Evolutionary conservation across 1,140 invertebrate species (phyloP), one percentile per base, ranked within the genome.

Genomic region (Drosophila bocki): DNA sequence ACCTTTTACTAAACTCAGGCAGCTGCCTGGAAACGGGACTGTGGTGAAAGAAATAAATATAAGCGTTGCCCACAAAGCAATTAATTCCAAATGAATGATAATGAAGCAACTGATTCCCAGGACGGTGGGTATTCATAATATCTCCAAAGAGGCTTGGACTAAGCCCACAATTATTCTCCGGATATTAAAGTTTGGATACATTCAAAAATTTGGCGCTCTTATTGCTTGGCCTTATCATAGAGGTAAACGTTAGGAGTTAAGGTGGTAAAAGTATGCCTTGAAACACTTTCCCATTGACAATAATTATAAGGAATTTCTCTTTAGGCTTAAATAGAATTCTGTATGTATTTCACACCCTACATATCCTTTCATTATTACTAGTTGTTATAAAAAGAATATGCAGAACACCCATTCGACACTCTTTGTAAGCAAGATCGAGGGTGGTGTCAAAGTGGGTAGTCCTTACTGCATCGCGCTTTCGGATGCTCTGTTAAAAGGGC

Each of bases 11-110:
- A 35, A 58, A 71, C 33, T 29, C 42, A 12, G 29, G n/a, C 65
- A 19, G 42, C 32, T 41, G n/a, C 64, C 22, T 57, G 41, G 68
- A n/a, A 41, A 71, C 26, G 33, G n/a, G 19, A 13, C 12, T 41
- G 26, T 8, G 50, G 33, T n/a, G 3, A 6, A 29, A 6, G 5
- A 29, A 29, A 29, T 48, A 67, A 53, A 53, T 69, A 17, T 19
- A 19, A 65, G n/a, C 8, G 7, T 12, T 19, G 29, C 56, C 42
- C 13, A 48, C 33, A 47, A 67, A 39, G 17, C 22, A 67, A 64
- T 63, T 67, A 67, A 67, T 63, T 41, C 58, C 60, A 62, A 63
- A 63, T 67, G 63, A 67, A 63, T 63, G 58, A 44, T 65, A 62
- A 65, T 65, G 39, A 62, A 62, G 19, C 19, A 26, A 9, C 8